Base-by-base conservation (phyloP, 2,888 invertebrate species). In the Drosophila borealis region DNA sequence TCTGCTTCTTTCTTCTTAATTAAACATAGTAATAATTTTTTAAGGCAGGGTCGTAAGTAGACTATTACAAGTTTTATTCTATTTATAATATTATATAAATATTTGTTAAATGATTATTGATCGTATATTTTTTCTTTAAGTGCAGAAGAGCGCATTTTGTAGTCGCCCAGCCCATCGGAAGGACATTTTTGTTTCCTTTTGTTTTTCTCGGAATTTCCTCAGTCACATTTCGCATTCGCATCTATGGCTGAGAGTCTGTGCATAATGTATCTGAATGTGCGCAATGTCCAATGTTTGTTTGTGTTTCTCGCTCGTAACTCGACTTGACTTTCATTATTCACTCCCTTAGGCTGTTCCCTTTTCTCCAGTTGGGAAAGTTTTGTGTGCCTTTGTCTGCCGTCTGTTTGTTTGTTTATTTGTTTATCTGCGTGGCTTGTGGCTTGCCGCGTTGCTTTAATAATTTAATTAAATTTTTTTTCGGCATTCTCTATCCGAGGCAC, bases 181-280 rank as follows among this genome's bases (percentile, higher is more conserved):
- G 5, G 8, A 17, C 25, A 49, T 39, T 33, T 45, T 6, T 2
- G 25, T 21, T 1, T 6, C 14, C 21, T 67, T 50, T 60, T 42
- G 34, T 48, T 57, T 61, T 70, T 66, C 60, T 39, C 45, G 34
- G 50, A 49, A 33, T 66, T 69, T 60, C 60, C 55, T 62, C 55
- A 42, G 55, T 46, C 59, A 46, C 55, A 45, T 61, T 70, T 75
- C 76, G 70, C 55, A 66, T 78, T 77, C 66, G 81, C 63, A 70
- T 83, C 70, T 80, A 55, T 51, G 49, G 37, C 45, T 73, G 51
- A 63, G 60, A 70, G 81, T 66, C 84, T 86, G 84, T 78, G 84
- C 84, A 87, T 82, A 80, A 88, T 88, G 87, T 83, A 86, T 83
- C 70, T 86, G 64, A 74, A 82, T 62, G 78, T 70, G 55, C 56